Evolutionary conservation across 2,888 invertebrate species (phyloP).

Genomic region (Norana najaformis): DNA sequence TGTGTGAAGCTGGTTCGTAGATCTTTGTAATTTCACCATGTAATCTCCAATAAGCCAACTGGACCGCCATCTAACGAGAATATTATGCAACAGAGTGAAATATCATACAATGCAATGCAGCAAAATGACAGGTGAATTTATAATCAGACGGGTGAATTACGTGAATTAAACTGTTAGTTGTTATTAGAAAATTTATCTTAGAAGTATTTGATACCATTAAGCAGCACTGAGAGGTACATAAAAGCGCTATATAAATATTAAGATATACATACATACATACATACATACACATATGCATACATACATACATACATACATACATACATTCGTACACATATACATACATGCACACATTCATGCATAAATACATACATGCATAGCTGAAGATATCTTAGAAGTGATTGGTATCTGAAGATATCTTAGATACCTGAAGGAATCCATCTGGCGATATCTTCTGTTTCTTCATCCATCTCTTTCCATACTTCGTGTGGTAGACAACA

Average conservation of each 20-base stretch:
- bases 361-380: neutral
- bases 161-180: too few relatives aligned
- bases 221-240: too few relatives aligned
- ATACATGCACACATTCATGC: neutral
- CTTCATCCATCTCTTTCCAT: conserved; percentile 39
- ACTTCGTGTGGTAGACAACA: conserved; percentile 30
- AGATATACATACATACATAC: too few relatives aligned
- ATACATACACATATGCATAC: too few relatives aligned
- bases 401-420: neutral
- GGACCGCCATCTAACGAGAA: conserved; percentile 68
- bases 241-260: too few relatives aligned
- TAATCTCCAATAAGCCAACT: conserved; percentile 67
- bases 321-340: conserved; percentile 27
- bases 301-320: neutral
- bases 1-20: conserved; percentile 53
- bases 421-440: conserved; percentile 36
- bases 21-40: conserved; percentile 60
- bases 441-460: conserved; percentile 28
- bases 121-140: too few relatives aligned
- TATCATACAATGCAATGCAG: too few relatives aligned
- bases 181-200: too few relatives aligned
- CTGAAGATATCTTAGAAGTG: neutral
- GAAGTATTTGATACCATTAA: too few relatives aligned
- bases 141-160: too few relatives aligned
- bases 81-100: neutral